A percentile compares a stretch with the other conserved stretches of the same genome.
Evolutionary conservation across 1,140 invertebrate species (phyloP).

Genomic region (Bombus balteatus): DNA sequence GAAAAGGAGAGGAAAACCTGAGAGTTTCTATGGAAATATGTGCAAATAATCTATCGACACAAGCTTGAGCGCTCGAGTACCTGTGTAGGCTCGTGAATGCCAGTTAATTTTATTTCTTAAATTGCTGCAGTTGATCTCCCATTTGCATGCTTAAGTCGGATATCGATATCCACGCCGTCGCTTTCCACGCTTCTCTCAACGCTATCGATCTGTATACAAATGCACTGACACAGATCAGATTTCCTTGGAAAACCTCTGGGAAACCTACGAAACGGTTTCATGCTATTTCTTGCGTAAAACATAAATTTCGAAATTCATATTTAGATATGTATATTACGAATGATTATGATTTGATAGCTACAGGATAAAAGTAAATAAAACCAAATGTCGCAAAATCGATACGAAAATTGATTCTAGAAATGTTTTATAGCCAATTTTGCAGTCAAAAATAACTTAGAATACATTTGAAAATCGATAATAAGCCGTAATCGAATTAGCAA

Average conservation of each 20-base stretch:
- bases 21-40: constrained; percentile 40
- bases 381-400: too few species aligned
- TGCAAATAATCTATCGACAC: constrained; percentile 14
- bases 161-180: background rate
- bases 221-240: background rate
- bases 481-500: background rate
- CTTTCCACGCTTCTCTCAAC: background rate
- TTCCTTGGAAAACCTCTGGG: background rate
- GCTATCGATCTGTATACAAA: background rate
- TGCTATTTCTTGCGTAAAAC: too few species aligned
- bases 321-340: too few species aligned
- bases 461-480: background rate
- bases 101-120: constrained; percentile 13
- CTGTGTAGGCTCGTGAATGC: background rate
- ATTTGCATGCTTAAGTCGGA: constrained; percentile 3
- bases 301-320: too few species aligned
- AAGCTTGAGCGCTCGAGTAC: background rate
- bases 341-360: too few species aligned
- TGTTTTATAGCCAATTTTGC: too few species aligned
- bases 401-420: too few species aligned
- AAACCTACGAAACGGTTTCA: background rate
- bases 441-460: background rate
- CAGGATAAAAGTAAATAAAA: too few species aligned
- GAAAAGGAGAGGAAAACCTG: background rate
- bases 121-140: background rate